These are phyloP conservation scores for Campaea margaritaria DNA, from an alignment of 2,888 invertebrate genomes.

Conservation along the genomic window DNA sequence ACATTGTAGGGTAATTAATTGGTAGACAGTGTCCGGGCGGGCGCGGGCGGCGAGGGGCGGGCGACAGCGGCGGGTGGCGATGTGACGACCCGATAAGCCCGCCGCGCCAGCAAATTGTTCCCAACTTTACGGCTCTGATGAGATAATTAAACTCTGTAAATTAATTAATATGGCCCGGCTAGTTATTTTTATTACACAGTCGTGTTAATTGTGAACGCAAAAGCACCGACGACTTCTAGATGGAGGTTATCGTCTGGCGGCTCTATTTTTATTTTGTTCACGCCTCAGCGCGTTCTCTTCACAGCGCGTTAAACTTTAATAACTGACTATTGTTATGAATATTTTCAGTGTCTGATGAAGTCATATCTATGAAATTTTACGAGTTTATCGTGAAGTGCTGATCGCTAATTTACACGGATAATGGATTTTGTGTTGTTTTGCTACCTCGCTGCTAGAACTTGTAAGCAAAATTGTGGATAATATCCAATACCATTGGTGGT, in stretches of 20 bases:
- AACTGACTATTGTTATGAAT: conserved; percentile 34
- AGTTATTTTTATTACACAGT: conserved; percentile 73
- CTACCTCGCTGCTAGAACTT: background rate
- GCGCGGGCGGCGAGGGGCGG: conserved; percentile 34
- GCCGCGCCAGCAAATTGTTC: conserved; percentile 66
- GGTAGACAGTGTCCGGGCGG: conserved; percentile 49
- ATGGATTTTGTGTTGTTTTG: conserved; percentile 7
- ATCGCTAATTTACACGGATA: conserved; percentile 29
- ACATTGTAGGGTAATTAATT: conserved; percentile 58
- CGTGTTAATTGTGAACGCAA: conserved; percentile 65
- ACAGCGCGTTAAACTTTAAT: conserved; percentile 41
- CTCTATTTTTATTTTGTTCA: conserved; percentile 35
- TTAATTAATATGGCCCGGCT: conserved; percentile 76
- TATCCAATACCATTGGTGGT: too few species aligned
- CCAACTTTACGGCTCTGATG: conserved; percentile 73
- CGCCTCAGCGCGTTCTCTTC: conserved; percentile 40
- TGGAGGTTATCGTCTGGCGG: conserved; percentile 29
- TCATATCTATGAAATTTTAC: conserved; percentile 13
- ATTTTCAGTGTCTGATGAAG: conserved; percentile 29
- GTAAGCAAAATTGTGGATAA: too few species aligned
- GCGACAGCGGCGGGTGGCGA: conserved; percentile 49
- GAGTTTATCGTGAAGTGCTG: conserved; percentile 29
- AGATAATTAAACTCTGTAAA: conserved; percentile 81
- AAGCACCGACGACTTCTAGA: conserved; percentile 66
- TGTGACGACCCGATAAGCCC: conserved; percentile 77